Percentiles rank a stretch among this genome's conserved stretches.
Conservation (phyloP, 2,113 vertebrate genomes). For the Puffinus mauretanicus region DNA sequence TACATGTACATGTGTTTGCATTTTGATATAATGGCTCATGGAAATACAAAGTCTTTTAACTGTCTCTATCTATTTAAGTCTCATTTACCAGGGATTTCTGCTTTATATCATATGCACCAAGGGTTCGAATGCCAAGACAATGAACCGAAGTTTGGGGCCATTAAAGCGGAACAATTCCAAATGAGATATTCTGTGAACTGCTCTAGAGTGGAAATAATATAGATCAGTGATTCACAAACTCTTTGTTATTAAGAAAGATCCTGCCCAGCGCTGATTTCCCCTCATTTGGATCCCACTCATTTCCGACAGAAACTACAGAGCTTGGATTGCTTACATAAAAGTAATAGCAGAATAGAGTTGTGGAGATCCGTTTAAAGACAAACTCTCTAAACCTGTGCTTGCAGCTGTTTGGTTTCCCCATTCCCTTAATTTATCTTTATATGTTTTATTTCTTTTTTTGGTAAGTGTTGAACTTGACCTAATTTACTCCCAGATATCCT, state of each 20-base stretch:
- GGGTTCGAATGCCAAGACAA: conserved; percentile 8
- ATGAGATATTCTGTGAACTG: conserved; percentile 34
- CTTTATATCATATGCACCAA: not conserved
- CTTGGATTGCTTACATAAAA: not conserved
- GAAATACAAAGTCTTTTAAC: conserved; percentile 42
- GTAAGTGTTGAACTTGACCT: not conserved
- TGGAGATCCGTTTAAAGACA: not conserved
- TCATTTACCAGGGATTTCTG: conserved; percentile 47
- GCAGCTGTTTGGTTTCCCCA: not conserved
- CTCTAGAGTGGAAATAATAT: not conserved
- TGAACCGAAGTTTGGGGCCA: conserved; percentile 1
- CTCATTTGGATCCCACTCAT: not conserved
- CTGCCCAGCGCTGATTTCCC: not conserved
- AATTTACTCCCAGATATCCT: not conserved
- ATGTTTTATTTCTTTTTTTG: not conserved
- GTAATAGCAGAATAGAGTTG: not conserved
- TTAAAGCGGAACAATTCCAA: conserved; percentile 7
- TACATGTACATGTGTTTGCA: conserved; percentile 43
- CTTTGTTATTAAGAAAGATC: not conserved
- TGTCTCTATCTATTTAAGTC: conserved; percentile 49
- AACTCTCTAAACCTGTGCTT: not conserved
- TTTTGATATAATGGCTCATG: conserved; percentile 41
- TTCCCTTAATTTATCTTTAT: not conserved
- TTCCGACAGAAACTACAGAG: not conserved
- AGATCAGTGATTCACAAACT: not conserved